phyloP scores from a whole-genome alignment of 2,888 invertebrate genomes.

The Meandrusa payeni region DNA sequence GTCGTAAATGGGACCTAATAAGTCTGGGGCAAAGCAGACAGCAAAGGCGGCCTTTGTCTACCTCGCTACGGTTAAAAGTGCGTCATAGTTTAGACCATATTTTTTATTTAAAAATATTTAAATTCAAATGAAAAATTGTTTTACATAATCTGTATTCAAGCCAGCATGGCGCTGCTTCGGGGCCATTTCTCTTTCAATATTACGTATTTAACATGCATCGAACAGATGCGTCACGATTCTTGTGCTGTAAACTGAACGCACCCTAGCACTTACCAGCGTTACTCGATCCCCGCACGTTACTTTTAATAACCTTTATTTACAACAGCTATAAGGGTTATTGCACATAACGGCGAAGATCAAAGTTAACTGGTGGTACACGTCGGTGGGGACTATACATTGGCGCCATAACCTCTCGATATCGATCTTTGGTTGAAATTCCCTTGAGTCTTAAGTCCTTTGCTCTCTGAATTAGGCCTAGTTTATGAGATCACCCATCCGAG shows the following conservation, averaged over 20 bases:
- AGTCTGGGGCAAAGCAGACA: too few species aligned
- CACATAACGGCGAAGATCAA: slow-evolving; percentile 54
- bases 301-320: slow-evolving; percentile 37
- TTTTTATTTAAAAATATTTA: background rate
- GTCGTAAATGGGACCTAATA: too few species aligned
- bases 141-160: slow-evolving; percentile 12
- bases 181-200: slow-evolving; percentile 39
- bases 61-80: too few species aligned
- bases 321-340: slow-evolving; percentile 42
- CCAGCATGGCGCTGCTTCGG: background rate
- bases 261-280: slow-evolving; percentile 51
- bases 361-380: slow-evolving; percentile 40
- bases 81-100: too few species aligned
- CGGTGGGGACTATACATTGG: slow-evolving; percentile 64
- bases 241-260: slow-evolving; percentile 65
- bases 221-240: slow-evolving; percentile 74
- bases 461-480: slow-evolving; percentile 67
- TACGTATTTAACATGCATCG: slow-evolving; percentile 64
- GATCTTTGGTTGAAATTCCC: slow-evolving; percentile 71
- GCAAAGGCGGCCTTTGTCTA: too few species aligned
- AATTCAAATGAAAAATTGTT: background rate
- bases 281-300: slow-evolving; percentile 36
- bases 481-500: slow-evolving; percentile 43
- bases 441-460: slow-evolving; percentile 63
- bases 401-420: slow-evolving; percentile 72